Evolutionary conservation across 2,797 vertebrate genomes (phyloP), one percentile per base, ranked within the genome.

Genomic region (Eurystomus glaucurus): DNA sequence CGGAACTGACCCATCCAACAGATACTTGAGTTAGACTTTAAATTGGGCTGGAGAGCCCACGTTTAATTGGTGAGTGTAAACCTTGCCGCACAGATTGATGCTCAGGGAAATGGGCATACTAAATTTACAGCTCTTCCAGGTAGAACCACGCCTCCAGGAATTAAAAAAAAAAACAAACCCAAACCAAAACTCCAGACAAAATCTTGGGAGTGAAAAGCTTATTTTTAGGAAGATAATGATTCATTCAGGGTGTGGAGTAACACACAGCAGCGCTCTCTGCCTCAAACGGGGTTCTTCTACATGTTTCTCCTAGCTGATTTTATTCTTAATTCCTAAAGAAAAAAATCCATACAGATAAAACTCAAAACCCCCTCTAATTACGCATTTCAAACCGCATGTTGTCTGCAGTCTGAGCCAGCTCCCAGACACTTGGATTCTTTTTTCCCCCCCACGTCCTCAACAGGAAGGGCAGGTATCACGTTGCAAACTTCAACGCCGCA

Each of bases 381-480:
- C 26, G 48, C 29, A 85, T 90, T 88, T 94, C 75, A 51, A 96
- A 89, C 50, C 31, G 45, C 41, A 21, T 11, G 11, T 69, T 85
- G 93, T 93, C 82, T 95, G 76, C 77, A 88, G 62, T 39, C 86
- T 85, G 90, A 75, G 78, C 60, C 65, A 89, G 81, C 68, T 94
- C 11, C 29, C 64, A 95, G 92, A 94, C 88, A 87, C 86, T 10
- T 33, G 66, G 64, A 57, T 75, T 78, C 88, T 60, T 91, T 69
- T 81, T 80, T 46, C 2, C 37, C 57, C 35, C 35, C 35, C 45
- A 6, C 17, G 20, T 37, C 89, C 83, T 81, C 79, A 88, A 65
- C n/a, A 76, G 75, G 78, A 96, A 89, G 9, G 29, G 88, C 60
- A 69, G 16, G 85, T 92, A 93, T 91, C 95, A 50, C 6, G 58